phyloP scores from a whole-genome alignment of 2,797 vertebrate species.

The Lates japonicus region DNA sequence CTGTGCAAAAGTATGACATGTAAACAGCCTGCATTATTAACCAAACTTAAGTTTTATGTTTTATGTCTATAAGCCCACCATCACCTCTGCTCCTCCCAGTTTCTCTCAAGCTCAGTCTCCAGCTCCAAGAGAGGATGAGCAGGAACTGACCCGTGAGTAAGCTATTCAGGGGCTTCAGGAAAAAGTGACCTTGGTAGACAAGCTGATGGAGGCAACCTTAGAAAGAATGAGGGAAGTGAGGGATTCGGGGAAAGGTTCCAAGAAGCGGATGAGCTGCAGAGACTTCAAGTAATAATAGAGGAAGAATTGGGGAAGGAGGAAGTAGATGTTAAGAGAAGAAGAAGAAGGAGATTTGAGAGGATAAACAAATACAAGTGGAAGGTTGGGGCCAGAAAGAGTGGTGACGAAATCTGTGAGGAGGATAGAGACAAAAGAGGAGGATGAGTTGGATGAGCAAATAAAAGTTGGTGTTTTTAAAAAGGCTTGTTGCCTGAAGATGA shows the following conservation, averaged over 20 bases:
- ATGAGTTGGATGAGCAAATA: slow-evolving; percentile 76
- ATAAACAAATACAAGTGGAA: slow-evolving; percentile 20
- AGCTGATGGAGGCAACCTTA: slow-evolving; percentile 62
- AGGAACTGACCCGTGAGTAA: slow-evolving; percentile 43
- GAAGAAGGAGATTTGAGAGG: slow-evolving; percentile 21
- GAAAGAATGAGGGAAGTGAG: slow-evolving; percentile 79
- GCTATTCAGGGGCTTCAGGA: slow-evolving; percentile 56
- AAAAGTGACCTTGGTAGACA: slow-evolving; percentile 51
- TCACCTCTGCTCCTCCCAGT: slow-evolving; percentile 54
- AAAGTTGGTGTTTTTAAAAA: slow-evolving; percentile 79
- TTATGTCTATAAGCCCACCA: slow-evolving; percentile 9
- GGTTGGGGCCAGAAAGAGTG: slow-evolving; percentile 24
- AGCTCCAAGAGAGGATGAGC: slow-evolving; percentile 54
- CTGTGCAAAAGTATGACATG: neutral
- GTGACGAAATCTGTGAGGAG: slow-evolving; percentile 44
- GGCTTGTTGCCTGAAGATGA: slow-evolving; percentile 71
- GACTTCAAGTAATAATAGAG: slow-evolving; percentile 72
- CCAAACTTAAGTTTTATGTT: neutral
- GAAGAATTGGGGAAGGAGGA: slow-evolving; percentile 69
- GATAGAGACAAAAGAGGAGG: slow-evolving; percentile 18
- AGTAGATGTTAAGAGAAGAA: slow-evolving; percentile 60
- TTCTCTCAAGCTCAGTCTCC: slow-evolving; percentile 44
- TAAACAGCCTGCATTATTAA: neutral
- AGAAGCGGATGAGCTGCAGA: slow-evolving; percentile 74
- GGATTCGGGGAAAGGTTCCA: slow-evolving; percentile 76